phyloP scores from a whole-genome alignment of 2,888 invertebrate genomes.

The Lasioglossum vierecki region DNA sequence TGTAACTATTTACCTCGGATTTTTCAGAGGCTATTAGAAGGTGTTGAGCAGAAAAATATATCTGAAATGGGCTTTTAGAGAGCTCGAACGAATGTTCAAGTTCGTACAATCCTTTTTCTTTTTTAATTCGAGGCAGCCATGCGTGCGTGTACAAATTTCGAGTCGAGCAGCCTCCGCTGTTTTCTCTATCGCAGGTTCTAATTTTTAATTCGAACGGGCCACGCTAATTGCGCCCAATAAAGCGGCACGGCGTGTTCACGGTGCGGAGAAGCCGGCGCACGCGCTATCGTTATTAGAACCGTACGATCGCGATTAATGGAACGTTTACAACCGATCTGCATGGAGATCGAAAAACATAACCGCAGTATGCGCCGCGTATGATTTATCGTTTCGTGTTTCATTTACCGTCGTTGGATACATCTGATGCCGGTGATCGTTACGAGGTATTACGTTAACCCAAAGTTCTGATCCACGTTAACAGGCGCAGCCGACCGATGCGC shows the following conservation, averaged over 20 bases:
- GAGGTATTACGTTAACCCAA: constrained; percentile 52
- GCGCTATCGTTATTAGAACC: constrained; percentile 36
- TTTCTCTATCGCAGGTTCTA: neutral
- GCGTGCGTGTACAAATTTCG: neutral
- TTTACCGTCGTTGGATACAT: constrained; percentile 59
- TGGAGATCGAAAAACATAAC: constrained; percentile 58
- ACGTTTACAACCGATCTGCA: constrained; percentile 44
- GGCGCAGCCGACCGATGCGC: neutral
- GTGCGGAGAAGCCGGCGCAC: neutral
- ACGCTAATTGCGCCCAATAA: constrained; percentile 29
- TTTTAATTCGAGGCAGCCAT: neutral
- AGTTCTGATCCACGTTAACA: constrained; percentile 43
- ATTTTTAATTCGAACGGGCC: constrained; percentile 1
- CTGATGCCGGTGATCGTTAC: constrained; percentile 58
- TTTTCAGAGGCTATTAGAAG: neutral
- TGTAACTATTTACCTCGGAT: neutral
- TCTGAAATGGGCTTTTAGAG: too few relatives aligned
- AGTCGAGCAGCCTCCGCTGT: neutral
- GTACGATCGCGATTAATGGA: constrained; percentile 44
- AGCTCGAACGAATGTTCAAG: too few relatives aligned
- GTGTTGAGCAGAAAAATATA: neutral
- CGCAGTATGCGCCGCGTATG: constrained; percentile 41
- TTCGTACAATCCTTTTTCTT: too few relatives aligned
- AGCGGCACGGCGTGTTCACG: constrained; percentile 4
- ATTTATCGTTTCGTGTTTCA: constrained; percentile 64